Evolutionary conservation across 1,140 invertebrate species (phyloP).

Genomic region (Dufourea novaeangliae): DNA sequence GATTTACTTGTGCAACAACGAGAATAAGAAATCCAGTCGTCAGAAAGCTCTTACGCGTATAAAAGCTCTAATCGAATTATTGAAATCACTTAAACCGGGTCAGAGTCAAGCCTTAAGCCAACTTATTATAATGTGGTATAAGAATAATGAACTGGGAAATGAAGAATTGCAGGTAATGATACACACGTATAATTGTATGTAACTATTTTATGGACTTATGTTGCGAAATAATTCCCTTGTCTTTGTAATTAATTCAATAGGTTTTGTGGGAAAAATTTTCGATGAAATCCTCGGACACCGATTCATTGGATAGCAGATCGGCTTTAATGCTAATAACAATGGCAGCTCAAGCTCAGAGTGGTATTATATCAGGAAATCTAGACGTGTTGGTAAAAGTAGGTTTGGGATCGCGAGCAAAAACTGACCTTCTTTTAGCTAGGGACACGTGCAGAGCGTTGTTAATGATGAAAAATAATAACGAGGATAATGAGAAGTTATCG

Average conservation of each 20-base stretch:
- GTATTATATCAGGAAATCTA: slow-evolving; percentile 84
- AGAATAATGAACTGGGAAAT: slow-evolving; percentile 83
- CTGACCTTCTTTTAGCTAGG: slow-evolving; percentile 82
- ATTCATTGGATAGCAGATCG: slow-evolving; percentile 85
- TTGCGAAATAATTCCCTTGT: background rate
- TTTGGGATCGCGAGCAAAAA: slow-evolving; percentile 80
- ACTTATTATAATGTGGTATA: slow-evolving; percentile 86
- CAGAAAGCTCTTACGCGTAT: slow-evolving; percentile 69
- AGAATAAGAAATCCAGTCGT: slow-evolving; percentile 62
- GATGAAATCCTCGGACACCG: slow-evolving; percentile 87
- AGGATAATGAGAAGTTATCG: slow-evolving; percentile 63
- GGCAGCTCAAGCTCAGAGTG: slow-evolving; percentile 83
- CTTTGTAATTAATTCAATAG: slow-evolving; percentile 76
- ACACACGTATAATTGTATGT: background rate
- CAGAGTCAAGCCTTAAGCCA: slow-evolving; percentile 88
- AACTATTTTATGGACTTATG: background rate
- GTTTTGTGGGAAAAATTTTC: slow-evolving; percentile 92
- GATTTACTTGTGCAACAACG: slow-evolving; percentile 82
- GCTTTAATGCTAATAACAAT: slow-evolving; percentile 89
- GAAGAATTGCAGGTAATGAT: slow-evolving; percentile 78
- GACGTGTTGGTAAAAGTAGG: slow-evolving; percentile 83
- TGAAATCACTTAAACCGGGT: slow-evolving; percentile 83
- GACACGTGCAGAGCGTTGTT: slow-evolving; percentile 84
- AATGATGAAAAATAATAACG: slow-evolving; percentile 77
- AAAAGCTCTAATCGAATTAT: slow-evolving; percentile 80